A percentile compares a stretch with the other conserved stretches of the same genome.
These are phyloP conservation scores for Phodopus roborovskii DNA, from an alignment of 2,113 vertebrate genomes.

Conservation along the genomic window DNA sequence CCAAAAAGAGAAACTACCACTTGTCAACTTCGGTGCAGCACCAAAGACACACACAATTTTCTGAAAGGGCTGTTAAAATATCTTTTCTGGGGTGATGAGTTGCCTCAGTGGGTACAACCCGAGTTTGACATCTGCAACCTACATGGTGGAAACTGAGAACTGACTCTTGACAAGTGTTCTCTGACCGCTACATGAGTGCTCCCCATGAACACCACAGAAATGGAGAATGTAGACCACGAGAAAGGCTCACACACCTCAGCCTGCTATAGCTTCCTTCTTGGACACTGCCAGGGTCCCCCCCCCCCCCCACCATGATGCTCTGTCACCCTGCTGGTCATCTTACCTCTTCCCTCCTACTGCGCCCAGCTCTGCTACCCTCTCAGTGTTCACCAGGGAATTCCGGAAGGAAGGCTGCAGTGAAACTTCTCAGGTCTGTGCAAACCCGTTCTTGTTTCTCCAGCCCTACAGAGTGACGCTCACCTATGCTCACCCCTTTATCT, in stretches of 20 bases:
- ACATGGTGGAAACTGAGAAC: neutral
- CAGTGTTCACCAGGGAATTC: neutral
- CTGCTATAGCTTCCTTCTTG: conserved; percentile 53
- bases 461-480: neutral
- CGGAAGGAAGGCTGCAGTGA: neutral
- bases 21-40: neutral
- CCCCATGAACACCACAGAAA: conserved; percentile 12
- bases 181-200: neutral
- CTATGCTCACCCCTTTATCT: neutral
- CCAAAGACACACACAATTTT: neutral
- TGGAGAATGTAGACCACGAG: neutral
- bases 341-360: neutral
- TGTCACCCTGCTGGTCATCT: neutral
- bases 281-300: conserved; percentile 35
- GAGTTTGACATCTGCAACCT: neutral
- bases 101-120: neutral
- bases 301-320: neutral
- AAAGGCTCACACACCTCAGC: conserved; percentile 1
- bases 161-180: neutral
- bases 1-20: neutral
- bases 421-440: neutral
- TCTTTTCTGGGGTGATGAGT: neutral
- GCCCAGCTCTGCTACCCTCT: neutral
- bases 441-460: neutral
- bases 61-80: neutral